Evolutionary conservation across 2,797 vertebrate species (phyloP).

Genomic region (Picus viridis): DNA sequence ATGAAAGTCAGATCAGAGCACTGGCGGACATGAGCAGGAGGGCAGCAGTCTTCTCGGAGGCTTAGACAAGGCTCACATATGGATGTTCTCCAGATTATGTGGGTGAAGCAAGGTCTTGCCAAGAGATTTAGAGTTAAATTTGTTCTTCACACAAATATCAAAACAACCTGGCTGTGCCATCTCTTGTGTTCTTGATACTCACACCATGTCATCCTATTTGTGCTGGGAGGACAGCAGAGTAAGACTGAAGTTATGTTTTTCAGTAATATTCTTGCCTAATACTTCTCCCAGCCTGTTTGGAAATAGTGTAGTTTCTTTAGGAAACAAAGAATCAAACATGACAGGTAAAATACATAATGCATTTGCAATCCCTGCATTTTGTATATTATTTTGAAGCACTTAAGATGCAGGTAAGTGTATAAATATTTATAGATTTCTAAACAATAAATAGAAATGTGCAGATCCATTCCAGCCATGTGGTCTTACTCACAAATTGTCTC

Average conservation of each 20-base stretch:
- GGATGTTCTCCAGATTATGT: constrained; percentile 81
- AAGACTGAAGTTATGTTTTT: constrained; percentile 71
- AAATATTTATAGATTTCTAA: constrained; percentile 71
- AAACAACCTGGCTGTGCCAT: constrained; percentile 76
- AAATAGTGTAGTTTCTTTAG: constrained; percentile 60
- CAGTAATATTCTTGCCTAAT: constrained; percentile 75
- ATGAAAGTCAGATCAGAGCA: constrained; percentile 84
- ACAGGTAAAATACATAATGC: constrained; percentile 64
- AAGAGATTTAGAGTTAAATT: constrained; percentile 84
- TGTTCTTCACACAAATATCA: constrained; percentile 82
- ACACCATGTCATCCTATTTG: constrained; percentile 81
- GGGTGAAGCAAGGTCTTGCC: constrained; percentile 78
- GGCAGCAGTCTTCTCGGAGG: constrained; percentile 78
- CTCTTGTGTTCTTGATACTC: constrained; percentile 74
- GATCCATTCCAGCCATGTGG: constrained; percentile 41
- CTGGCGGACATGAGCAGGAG: constrained; percentile 78
- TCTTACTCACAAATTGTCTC: constrained; percentile 53
- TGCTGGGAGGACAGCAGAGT: constrained; percentile 60
- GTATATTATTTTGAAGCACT: constrained; percentile 57
- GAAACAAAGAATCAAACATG: constrained; percentile 62
- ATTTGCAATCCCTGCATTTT: constrained; percentile 51
- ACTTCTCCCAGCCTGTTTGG: constrained; percentile 61
- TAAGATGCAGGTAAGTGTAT: constrained; percentile 48
- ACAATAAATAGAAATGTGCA: constrained; percentile 55
- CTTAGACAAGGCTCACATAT: constrained; percentile 80